phyloP scores from a whole-genome alignment of 2,797 vertebrate species.

The Danio tinwini region DNA sequence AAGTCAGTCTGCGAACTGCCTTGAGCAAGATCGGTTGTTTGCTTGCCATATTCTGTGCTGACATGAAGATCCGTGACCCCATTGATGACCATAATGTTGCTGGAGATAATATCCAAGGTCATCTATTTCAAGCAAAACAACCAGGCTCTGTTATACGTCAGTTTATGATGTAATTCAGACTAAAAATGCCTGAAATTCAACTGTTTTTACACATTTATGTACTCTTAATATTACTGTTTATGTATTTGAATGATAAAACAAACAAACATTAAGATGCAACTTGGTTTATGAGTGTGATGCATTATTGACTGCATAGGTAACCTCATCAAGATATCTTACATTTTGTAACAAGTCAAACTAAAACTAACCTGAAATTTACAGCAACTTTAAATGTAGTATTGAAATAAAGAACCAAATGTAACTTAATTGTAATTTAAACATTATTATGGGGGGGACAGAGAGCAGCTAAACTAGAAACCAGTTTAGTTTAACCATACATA shows the following conservation, averaged over 20 bases:
- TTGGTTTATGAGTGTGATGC: neutral
- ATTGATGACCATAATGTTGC: slow-evolving; percentile 5
- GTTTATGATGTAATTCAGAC: neutral
- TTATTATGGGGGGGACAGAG: too few species aligned
- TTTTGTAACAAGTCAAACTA: neutral
- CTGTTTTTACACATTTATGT: slow-evolving; percentile 52
- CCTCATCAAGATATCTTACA: neutral
- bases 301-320: neutral
- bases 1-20: neutral
- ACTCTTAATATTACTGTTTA: slow-evolving; percentile 41
- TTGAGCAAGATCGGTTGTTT: neutral
- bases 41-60: slow-evolving; percentile 10
- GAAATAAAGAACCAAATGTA: too few species aligned
- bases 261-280: neutral
- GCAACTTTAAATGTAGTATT: too few species aligned
- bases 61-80: slow-evolving; percentile 21
- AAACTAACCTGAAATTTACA: too few species aligned
- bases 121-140: slow-evolving; percentile 26
- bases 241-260: slow-evolving; percentile 58
- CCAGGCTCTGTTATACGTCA: slow-evolving; percentile 15
- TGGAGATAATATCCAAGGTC: slow-evolving; percentile 32
- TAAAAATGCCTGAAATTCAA: slow-evolving; percentile 43
- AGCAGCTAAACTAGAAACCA: too few species aligned
- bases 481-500: too few species aligned
- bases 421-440: too few species aligned